Evolutionary conservation across 2,888 invertebrate genomes (phyloP), one percentile per base, ranked within the genome.

Genomic region (Sipha maydis): DNA sequence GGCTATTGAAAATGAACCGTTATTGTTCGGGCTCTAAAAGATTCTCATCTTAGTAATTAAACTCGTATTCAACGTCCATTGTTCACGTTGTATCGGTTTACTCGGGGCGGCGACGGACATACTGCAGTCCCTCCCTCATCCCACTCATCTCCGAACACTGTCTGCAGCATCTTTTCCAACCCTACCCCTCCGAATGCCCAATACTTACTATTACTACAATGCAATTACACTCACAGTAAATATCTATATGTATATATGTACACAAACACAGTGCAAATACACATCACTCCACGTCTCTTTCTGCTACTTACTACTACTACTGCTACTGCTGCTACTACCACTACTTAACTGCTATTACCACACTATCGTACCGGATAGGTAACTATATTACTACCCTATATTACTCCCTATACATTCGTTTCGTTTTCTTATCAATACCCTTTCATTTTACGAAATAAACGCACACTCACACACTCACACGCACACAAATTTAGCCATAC

Each of bases 1-100:
- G 34, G 54, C 73, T 83, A 73, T 83, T 73, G 83, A 83, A 83
- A 83, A 73, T 73, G 73, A 83, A 83, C 83, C 73, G 83, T 83
- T 73, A 83, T 83, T 83, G 83, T 83, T 54, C 73, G 34, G 54
- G 34, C 31, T 83, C 83, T 83, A 83, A 83, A 83, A 83, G 83
- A 83, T 83, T 73, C 83, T 73, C 83, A 83, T 83, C 83, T 83
- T 83, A 83, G 83, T 83, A 83, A 83, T 83, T 83, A 83, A 83
- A 83, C 83, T 83, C 73, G 83, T 73, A 73, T 83, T 73, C 54
- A 83, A 73, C 83, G 83, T 83, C 54, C 54, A 83, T 83, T 83
- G 83, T 83, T 83, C 83, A 73, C 73, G 56, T 56, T 54, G 83
- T 73, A 73, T 83, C 83, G 73, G 83, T 56, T 83, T 83, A 73